Percentiles rank a stretch among this genome's conserved stretches.
These are phyloP conservation scores for Cyphomyrmex costatus DNA, from an alignment of 1,140 invertebrate genomes.

Conservation along the genomic window DNA sequence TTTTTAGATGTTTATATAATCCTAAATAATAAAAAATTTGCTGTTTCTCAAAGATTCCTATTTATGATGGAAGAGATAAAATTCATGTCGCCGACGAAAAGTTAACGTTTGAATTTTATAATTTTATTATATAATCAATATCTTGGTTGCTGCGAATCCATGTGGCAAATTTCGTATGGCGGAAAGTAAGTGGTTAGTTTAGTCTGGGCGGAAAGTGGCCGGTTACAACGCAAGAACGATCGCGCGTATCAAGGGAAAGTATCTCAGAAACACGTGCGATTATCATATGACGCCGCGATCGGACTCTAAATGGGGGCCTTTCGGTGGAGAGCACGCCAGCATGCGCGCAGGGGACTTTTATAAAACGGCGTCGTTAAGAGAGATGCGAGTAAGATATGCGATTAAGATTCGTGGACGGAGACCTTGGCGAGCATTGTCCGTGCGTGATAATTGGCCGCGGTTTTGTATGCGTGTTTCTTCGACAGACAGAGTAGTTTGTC, in stretches of 20 bases:
- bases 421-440: slow-evolving; percentile 72
- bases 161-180: neutral
- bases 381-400: slow-evolving; percentile 35
- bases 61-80: too few relatives aligned
- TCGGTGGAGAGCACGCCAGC: neutral
- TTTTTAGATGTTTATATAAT: too few relatives aligned
- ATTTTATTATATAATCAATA: neutral
- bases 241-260: slow-evolving; percentile 37
- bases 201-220: too few relatives aligned
- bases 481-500: slow-evolving; percentile 65
- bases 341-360: neutral
- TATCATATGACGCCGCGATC: slow-evolving; percentile 23
- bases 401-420: slow-evolving; percentile 71
- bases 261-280: slow-evolving; percentile 35
- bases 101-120: neutral
- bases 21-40: too few relatives aligned
- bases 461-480: slow-evolving; percentile 56
- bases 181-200: neutral
- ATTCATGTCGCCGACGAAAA: too few relatives aligned
- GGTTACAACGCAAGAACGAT: neutral
- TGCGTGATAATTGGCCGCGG: slow-evolving; percentile 71
- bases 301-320: slow-evolving; percentile 1
- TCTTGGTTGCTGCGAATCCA: neutral
- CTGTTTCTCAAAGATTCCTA: too few relatives aligned
- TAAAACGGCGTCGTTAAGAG: slow-evolving; percentile 36